Percentiles rank a stretch among this genome's conserved stretches.
These are phyloP conservation scores for Philopotamus ludificatus DNA, from an alignment of 1,140 invertebrate species.

Conservation along the genomic window DNA sequence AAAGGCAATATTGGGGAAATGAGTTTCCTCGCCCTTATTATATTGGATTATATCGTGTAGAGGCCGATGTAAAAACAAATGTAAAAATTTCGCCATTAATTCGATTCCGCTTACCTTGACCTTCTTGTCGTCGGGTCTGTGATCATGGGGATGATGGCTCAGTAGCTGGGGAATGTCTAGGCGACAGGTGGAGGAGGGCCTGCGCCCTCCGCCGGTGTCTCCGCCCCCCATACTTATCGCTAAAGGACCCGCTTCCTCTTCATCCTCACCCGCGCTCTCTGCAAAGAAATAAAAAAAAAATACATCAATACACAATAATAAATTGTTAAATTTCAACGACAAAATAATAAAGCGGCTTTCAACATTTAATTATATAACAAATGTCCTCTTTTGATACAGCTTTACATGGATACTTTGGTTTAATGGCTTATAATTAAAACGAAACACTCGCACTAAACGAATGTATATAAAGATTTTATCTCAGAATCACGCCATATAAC, in stretches of 20 bases:
- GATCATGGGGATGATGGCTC: slow-evolving; percentile 47
- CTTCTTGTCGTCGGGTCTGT: slow-evolving; percentile 53
- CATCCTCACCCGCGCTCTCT: slow-evolving; percentile 52
- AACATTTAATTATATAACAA: background rate
- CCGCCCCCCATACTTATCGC: slow-evolving; percentile 11
- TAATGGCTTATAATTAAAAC: background rate
- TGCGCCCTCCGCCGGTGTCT: slow-evolving; percentile 37
- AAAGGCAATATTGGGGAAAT: too few relatives aligned
- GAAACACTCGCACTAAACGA: background rate
- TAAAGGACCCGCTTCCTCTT: slow-evolving; percentile 45
- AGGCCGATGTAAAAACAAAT: too few relatives aligned
- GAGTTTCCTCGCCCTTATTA: too few relatives aligned
- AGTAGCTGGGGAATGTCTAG: slow-evolving; percentile 53
- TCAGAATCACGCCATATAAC: background rate
- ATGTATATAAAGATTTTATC: background rate
- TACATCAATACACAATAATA: background rate
- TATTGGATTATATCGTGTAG: too few relatives aligned
- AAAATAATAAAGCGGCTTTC: too few relatives aligned
- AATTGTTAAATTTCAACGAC: too few relatives aligned
- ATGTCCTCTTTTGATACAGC: background rate
- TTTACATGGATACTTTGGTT: too few relatives aligned
- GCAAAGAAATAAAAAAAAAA: slow-evolving; percentile 40
- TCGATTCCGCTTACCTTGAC: slow-evolving; percentile 55
- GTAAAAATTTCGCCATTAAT: too few relatives aligned
- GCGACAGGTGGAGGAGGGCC: slow-evolving; percentile 52